Base-by-base conservation (phyloP, 2,797 vertebrate species). In the Coregonus sp. region DNA sequence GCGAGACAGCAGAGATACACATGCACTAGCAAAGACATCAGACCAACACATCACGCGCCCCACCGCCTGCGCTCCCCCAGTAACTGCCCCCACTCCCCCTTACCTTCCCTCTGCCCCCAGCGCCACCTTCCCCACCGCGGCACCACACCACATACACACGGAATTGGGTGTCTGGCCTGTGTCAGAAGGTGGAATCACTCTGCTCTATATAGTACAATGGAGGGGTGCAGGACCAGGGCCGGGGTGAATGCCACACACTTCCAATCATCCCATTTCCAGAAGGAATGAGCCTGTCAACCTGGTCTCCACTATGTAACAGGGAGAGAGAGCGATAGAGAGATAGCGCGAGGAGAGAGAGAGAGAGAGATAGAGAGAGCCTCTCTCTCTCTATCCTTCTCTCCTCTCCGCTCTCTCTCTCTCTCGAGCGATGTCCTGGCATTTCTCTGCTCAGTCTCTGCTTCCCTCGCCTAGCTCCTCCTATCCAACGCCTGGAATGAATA, bases 401-500 rank as follows among this genome's bases (percentile, higher is more conserved):
- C n/a, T n/a, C n/a, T n/a, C n/a, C n/a, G n/a, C n/a, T n/a, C n/a
- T n/a, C n/a, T n/a, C n/a, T n/a, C n/a, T n/a, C n/a, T n/a, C n/a
- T n/a, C n/a, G n/a, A n/a, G n/a, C n/a, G n/a, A 35, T 20, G 81
- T 79, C 88, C n/a, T 86, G 88, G 85, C 84, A 86, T 63, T 70
- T 76, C 75, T 84, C 83, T 86, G n/a, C n/a, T 33, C 84, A 87
- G 89, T 84, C 86, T 87, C 89, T 37, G 79, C 85, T 47, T 37
- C 56, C 56, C 56, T 69, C 74, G n/a, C 78, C 70, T n/a, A 11
- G 79, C 82, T 91, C 89, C 82, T 91, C 89, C 86, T 85, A 91
- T 92, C 92, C 92, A 92, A 72, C 63, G 74, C 88, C 92, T 93
- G 93, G 93, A 94, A 95, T 94, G 86, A 94, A 93, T 93, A 94